Base-by-base conservation (phyloP, 1,140 invertebrate genomes). In the Lycorma delicatula region DNA sequence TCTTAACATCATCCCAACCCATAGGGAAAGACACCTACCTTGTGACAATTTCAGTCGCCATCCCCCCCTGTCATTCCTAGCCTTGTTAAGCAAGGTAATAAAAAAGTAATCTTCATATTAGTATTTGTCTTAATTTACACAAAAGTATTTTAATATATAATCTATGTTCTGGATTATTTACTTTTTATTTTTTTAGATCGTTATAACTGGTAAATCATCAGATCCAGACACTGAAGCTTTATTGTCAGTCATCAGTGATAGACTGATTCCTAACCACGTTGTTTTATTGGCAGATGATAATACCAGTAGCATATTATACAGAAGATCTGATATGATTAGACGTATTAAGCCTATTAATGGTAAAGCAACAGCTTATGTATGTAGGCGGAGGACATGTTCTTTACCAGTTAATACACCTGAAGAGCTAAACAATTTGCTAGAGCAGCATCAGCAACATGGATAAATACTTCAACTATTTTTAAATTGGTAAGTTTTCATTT, bases 331-430 rank as follows among this genome's bases (percentile, higher is more conserved):
- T 60, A 63, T 73, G 56, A 60, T 70, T 16, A 57, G 61, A 16
- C 71, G 71, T 38, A 72, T 77, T 68, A 75, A 72, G 48, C 59
- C 74, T 51, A 46, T 74, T 52, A 71, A 80, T 63, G 74, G 72
- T 70, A 59, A 77, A 54, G 80, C 88, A 1, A 83, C 85, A 0
- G 89, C 84, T 9, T 92, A 89, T 68, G 86, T 93, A 16, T 94
- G 91, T 70, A 80, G 84, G 41, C 81, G 88, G 65, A 83, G 82
- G 61, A 77, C 82, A 9, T 94, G 91, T 66, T 84, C 83, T 1
- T 73, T 91, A 59, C 90, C 90, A 2, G 82, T 91, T 16, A 85
- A 82, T 0, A 81, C 82, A 54, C 78, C 83, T 0, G 75, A 79
- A 11, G 79, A 86, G 34, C 74, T 93, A 13, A 79, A 79, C 29